Conservation (phyloP, 2,797 vertebrate genomes). For the Pangasius sanitwongsei region DNA sequence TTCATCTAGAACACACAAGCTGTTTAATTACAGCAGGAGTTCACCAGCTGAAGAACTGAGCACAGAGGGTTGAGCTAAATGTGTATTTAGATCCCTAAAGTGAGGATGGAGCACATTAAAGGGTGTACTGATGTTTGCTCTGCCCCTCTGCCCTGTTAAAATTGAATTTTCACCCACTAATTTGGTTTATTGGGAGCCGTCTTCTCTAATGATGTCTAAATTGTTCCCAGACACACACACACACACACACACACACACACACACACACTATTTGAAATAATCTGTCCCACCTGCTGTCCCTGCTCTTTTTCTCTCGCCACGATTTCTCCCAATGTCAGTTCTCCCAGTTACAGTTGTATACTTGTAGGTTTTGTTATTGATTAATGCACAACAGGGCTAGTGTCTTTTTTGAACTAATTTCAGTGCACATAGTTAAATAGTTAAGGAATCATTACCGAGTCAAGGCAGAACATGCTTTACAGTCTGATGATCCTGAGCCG, state of each 20-base stretch:
- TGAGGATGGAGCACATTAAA: constrained; percentile 39
- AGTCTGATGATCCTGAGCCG: not conserved
- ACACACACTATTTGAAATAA: constrained; percentile 31
- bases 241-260: constrained; percentile 11
- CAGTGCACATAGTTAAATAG: not conserved
- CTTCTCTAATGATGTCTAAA: constrained; percentile 40
- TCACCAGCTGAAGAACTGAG: constrained; percentile 19
- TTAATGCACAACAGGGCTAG: not conserved
- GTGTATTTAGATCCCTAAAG: constrained; percentile 18
- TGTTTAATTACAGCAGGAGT: constrained; percentile 28
- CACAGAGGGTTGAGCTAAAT: constrained; percentile 21
- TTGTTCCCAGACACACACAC: constrained; percentile 10
- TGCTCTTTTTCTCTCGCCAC: not conserved
- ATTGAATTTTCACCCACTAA: constrained; percentile 41
- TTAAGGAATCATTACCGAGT: not conserved
- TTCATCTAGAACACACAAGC: constrained; percentile 10
- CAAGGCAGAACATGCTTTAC: not conserved
- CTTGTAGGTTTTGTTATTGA: not conserved
- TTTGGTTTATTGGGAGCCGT: constrained; percentile 31
- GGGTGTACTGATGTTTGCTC: constrained; percentile 25
- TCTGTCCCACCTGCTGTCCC: constrained; percentile 16
- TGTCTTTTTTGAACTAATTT: not conserved
- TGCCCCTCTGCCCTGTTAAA: constrained; percentile 28
- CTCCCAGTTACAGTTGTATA: not conserved
- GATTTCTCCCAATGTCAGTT: not conserved